Percentiles rank a stretch among this genome's conserved stretches.
These are phyloP conservation scores for Tupaia tana DNA, from an alignment of 2,113 vertebrate species.

Conservation along the genomic window DNA sequence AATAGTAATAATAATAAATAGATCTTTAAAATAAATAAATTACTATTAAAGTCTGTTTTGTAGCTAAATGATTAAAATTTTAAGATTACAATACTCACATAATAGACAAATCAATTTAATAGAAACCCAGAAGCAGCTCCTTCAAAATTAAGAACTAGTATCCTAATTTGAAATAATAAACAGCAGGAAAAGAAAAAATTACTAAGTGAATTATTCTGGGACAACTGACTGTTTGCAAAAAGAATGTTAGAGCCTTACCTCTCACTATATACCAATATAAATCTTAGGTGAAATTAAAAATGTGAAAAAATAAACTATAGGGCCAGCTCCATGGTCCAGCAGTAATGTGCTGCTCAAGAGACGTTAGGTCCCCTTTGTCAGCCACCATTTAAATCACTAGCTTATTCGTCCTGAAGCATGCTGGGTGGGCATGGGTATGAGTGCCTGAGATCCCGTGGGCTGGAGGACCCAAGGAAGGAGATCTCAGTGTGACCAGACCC, in stretches of 20 bases:
- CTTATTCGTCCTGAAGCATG: no score
- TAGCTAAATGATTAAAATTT: slow-evolving; percentile 34
- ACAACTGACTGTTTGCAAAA: neutral
- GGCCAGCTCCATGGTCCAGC: no score
- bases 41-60: slow-evolving; percentile 17
- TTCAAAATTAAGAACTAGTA: neutral
- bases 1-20: no score
- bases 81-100: neutral
- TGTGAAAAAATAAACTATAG: slow-evolving; percentile 36
- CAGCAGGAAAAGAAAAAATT: neutral
- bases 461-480: no score
- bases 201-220: neutral
- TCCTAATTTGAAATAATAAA: neutral
- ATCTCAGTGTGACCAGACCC: no score
- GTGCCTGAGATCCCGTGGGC: no score
- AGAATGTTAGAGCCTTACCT: neutral
- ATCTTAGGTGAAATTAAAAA: slow-evolving; percentile 27
- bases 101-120: neutral
- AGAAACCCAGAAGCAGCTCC: neutral
- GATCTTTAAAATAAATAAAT: no score
- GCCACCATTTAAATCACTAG: no score
- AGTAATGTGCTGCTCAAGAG: no score
- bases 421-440: no score
- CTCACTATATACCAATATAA: neutral
- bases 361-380: no score